Conservation (phyloP, 2,888 invertebrate species). For the Scaptomyza parva region DNA sequence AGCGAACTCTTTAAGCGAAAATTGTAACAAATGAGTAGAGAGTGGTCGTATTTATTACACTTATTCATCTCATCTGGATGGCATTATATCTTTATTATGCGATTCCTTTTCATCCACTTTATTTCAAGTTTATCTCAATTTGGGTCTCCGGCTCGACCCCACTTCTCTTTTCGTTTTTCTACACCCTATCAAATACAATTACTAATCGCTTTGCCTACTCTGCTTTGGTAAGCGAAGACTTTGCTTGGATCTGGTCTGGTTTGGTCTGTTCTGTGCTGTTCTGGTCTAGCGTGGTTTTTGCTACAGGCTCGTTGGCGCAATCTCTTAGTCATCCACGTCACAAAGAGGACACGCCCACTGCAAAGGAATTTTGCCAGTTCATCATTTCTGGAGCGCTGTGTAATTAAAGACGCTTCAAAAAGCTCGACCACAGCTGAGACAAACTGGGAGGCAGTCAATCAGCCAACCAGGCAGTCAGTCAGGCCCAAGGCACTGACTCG, state of each 20-base stretch:
- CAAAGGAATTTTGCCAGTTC: constrained; percentile 73
- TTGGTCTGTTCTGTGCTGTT: constrained; percentile 18
- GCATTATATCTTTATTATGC: constrained; percentile 58
- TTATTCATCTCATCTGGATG: constrained; percentile 62
- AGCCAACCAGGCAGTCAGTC: constrained; percentile 2
- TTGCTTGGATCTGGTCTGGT: constrained; percentile 3
- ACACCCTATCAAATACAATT: constrained; percentile 65
- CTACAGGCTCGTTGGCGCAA: constrained; percentile 72
- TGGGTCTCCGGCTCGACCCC: constrained; percentile 13
- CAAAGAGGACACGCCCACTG: constrained; percentile 47
- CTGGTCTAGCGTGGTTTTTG: constrained; percentile 21
- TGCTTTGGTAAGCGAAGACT: constrained; percentile 3
- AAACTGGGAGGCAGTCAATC: not conserved
- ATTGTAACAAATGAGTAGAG: constrained; percentile 6
- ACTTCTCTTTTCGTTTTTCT: constrained; percentile 6
- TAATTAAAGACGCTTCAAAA: constrained; percentile 72
- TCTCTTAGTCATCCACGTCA: constrained; percentile 68
- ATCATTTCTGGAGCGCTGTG: constrained; percentile 74
- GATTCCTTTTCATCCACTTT: constrained; percentile 73
- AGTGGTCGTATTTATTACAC: constrained; percentile 56
- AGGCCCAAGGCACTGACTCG: constrained; percentile 39
- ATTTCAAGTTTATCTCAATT: constrained; percentile 76
- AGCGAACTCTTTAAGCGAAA: constrained; percentile 8
- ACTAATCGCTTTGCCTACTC: constrained; percentile 74
- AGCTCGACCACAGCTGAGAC: constrained; percentile 67